These are phyloP conservation scores for Macrophya alboannulata DNA, from an alignment of 2,888 invertebrate genomes.

Conservation along the genomic window DNA sequence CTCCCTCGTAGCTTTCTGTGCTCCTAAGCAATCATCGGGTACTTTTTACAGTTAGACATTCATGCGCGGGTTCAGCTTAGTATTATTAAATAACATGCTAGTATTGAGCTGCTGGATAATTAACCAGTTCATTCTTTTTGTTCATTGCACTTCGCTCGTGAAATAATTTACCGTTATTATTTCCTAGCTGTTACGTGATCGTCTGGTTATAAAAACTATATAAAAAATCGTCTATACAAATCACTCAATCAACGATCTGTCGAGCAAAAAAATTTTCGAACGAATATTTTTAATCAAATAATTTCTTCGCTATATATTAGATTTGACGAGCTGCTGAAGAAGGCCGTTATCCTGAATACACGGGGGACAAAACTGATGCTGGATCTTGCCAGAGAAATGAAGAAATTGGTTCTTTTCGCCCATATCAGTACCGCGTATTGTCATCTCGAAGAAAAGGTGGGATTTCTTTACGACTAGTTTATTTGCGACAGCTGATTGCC, in stretches of 20 bases:
- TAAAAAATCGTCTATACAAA: too few species aligned
- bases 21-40: neutral
- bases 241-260: neutral
- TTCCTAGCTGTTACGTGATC: neutral
- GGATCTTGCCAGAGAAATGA: slow-evolving; percentile 89
- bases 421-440: slow-evolving; percentile 96
- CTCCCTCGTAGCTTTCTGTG: slow-evolving; percentile 22
- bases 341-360: slow-evolving; percentile 95
- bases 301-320: slow-evolving; percentile 74
- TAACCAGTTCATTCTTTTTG: neutral
- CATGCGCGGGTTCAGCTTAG: neutral
- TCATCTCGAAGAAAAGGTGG: slow-evolving; percentile 84
- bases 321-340: slow-evolving; percentile 95
- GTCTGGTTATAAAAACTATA: neutral
- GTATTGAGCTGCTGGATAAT: neutral
- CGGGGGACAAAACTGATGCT: slow-evolving; percentile 94
- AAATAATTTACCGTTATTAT: neutral
- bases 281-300: neutral
- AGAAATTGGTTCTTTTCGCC: slow-evolving; percentile 87
- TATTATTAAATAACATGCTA: neutral
- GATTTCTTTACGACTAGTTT: neutral
- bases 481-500: neutral
- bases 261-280: neutral
- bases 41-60: neutral
- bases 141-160: neutral